Evolutionary conservation across 2,888 invertebrate species (phyloP), one percentile per base, ranked within the genome.

Genomic region (Abrostola triplasia): DNA sequence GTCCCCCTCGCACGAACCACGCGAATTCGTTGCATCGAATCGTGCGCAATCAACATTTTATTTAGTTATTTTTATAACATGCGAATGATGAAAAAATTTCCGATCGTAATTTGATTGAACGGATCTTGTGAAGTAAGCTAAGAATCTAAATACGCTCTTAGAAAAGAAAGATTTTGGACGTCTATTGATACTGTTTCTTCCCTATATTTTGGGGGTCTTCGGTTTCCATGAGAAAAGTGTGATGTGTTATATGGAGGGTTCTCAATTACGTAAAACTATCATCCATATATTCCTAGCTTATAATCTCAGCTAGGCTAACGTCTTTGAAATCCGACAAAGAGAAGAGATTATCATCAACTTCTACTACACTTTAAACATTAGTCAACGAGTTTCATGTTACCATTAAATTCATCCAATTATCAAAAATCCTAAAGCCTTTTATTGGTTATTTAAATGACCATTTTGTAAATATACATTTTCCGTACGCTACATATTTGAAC

Each of bases 1-100:
- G 13, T 66, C 51, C 47, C 53, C 11, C 37, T 66, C 55, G 7
- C 59, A 10, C 40, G 5, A 6, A 24, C 37, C 58, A 70, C 49
- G 38, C 63, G 41, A n/a, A 42, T 9, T 6, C 36, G 35, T 40
- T 51, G 64, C 66, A 59, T 56, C 63, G 60, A 70, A 59, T 64
- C 73, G 47, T 59, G 68, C 62, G 73, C 76, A 70, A 50, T 44
- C 53, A 52, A 48, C 42, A 57, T 72, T 67, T 67, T 75, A 65
- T 64, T 64, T 63, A 42, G 63, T 64, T 63, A 66, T 70, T 70
- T 70, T 70, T 67, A 64, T 49, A 48, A 12, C 48, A 35, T n/a
- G 63, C 49, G 47, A 44, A 9, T 44, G 63, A 57, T 49, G 54
- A 60, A 67, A 67, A 71, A 44, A 58, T 41, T 44, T 24, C 24